Conservation (phyloP, 1,140 invertebrate genomes). For the Drosophila tani region DNA sequence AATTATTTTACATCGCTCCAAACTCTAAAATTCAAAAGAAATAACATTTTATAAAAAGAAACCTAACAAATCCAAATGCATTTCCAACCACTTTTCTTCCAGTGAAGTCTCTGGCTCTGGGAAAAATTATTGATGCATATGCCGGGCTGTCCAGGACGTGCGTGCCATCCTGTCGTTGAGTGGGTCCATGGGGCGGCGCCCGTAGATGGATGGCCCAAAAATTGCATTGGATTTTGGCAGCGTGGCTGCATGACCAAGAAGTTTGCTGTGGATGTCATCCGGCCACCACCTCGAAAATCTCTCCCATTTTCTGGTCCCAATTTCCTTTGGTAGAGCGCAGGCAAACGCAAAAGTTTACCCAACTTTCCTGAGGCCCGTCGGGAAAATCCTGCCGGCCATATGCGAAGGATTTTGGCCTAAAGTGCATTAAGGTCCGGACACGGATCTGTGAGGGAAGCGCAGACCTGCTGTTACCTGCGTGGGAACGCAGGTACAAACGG, state of each 20-base stretch:
- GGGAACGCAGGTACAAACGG: slow-evolving; percentile 33
- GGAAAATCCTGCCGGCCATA: slow-evolving; percentile 28
- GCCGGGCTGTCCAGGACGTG: slow-evolving; percentile 45
- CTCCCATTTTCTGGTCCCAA: not conserved
- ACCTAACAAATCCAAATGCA: not conserved
- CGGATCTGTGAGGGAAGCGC: slow-evolving; percentile 11
- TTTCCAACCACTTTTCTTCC: not conserved
- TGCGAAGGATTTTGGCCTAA: slow-evolving; percentile 58
- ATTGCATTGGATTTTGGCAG: slow-evolving; percentile 47
- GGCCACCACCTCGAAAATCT: slow-evolving; percentile 8
- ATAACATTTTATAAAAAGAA: not conserved
- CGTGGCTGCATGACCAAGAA: slow-evolving; percentile 47
- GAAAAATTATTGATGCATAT: slow-evolving; percentile 70
- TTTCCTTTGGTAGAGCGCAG: slow-evolving; percentile 17
- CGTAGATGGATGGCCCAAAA: slow-evolving; percentile 43
- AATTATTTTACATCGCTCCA: too few species aligned
- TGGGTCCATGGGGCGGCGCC: slow-evolving; percentile 13
- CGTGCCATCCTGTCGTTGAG: slow-evolving; percentile 39
- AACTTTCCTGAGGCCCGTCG: slow-evolving; percentile 42
- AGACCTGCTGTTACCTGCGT: slow-evolving; percentile 45
- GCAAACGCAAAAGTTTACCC: slow-evolving; percentile 59
- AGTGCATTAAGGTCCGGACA: slow-evolving; percentile 49
- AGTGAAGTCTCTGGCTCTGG: slow-evolving; percentile 38
- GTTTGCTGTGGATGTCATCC: slow-evolving; percentile 26
- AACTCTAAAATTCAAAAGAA: too few species aligned